Base-by-base conservation (phyloP, 2,797 vertebrate species). In the Eulemur coronatus region DNA sequence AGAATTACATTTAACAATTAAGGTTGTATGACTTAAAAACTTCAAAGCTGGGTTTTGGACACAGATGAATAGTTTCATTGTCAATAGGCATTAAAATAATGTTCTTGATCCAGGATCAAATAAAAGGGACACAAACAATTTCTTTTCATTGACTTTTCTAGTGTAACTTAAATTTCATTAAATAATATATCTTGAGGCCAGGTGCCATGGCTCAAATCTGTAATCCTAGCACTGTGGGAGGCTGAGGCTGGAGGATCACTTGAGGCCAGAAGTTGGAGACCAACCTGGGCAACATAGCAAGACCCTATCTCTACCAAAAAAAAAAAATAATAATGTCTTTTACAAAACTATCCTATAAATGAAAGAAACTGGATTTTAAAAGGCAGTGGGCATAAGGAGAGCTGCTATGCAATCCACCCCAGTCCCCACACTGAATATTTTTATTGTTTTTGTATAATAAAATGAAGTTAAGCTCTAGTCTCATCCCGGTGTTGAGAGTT, bases 1-100 rank as follows among this genome's bases (percentile, higher is more conserved):
- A 84, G 50, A 96, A 96, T 94, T 61, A 59, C 18, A 90, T 67
- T 89, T 86, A 93, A 73, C 61, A 88, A 88, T 90, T 41, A 89
- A 87, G 35, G 8, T 65, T 35, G 73, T 38, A 46, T 91, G 26
- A 24, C 57, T 94, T 84, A 73, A 59, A 94, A 92, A 35, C 20
- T 70, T 84, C 48, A 61, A 55, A 90, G 80, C n/a, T 91, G 15
- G 14, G 28, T 78, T 95, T 93, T 70, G 13, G 18, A 91, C 18
- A 75, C 55, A 82, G 72, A 93, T 17, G 38, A 33, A 80, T 20
- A 85, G 17, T 67, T 89, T 59, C 14, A 59, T 35, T 35, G 70
- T 82, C 75, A 55, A 52, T 20, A 57, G 24, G 38, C 24, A 73
- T 63, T n/a, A 59, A 95, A 93, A 92, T 33, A 38, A 90, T 33